Percentiles rank a stretch among this genome's conserved stretches.
Conservation (phyloP, 1,140 invertebrate genomes). For the Lepidurus apus region DNA sequence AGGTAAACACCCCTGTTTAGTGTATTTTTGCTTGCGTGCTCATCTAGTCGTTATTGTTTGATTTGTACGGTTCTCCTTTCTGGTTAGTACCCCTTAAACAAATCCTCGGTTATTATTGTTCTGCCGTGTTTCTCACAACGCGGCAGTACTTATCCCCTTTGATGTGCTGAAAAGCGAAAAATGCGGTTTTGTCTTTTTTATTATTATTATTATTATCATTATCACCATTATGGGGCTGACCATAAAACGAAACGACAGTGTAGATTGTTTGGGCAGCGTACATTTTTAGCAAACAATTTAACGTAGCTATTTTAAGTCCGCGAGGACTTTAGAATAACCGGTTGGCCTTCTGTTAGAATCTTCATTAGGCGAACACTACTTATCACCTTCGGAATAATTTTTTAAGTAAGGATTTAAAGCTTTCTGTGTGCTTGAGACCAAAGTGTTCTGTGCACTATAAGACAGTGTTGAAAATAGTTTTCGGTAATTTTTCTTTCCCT, state of each 20-base stretch:
- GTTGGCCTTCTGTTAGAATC: background rate
- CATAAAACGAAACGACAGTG: background rate
- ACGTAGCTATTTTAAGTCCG: background rate
- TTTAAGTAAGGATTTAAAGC: background rate
- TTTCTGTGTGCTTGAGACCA: conserved; percentile 21
- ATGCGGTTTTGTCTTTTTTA: background rate
- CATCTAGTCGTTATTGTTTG: conserved; percentile 12
- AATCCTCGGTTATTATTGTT: background rate
- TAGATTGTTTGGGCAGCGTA: background rate
- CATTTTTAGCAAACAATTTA: background rate
- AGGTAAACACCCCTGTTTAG: background rate
- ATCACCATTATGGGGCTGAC: background rate
- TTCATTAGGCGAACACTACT: background rate
- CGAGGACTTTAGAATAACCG: background rate
- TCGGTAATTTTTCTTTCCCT: background rate
- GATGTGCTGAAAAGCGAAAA: background rate
- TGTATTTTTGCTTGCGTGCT: conserved; percentile 5
- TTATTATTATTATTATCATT: background rate
- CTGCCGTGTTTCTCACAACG: background rate
- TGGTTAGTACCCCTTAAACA: background rate
- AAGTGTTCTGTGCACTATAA: background rate
- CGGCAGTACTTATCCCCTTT: background rate
- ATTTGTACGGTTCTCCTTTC: background rate
- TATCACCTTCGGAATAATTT: background rate
- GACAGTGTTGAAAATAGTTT: background rate